Evolutionary conservation across 2,797 vertebrate genomes (phyloP), one percentile per base, ranked within the genome.

Genomic region (Poecilia picta): DNA sequence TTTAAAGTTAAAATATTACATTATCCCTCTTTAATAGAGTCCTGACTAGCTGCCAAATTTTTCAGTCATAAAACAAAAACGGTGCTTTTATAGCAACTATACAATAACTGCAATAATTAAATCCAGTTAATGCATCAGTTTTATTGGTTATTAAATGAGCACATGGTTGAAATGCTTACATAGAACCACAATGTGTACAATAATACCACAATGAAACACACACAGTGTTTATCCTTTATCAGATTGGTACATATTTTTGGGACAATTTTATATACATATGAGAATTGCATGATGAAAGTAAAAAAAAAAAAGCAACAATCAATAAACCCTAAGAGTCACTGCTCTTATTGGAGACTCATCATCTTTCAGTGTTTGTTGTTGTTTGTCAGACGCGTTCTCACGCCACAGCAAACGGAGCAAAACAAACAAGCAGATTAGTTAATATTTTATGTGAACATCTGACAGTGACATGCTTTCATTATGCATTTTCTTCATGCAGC

Each of bases 381-480:
- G 76, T 85, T 81, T 57, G 88, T 90, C 86, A 81, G 83, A 77
- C 80, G 57, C 78, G 80, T 83, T 81, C 49, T 79, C 81, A 73
- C 86, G 79, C 70, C 80, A 82, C 84, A 74, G 81, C 81, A 81
- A 82, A 89, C 85, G 28, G 4, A 78, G 74, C 66, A 66, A 88
- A 88, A 85, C 87, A 92, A 91, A 92, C 80, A 75, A 78, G 77
- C 81, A 75, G 51, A 78, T 33, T 53, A 75, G 75, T 88, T 81
- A 88, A 92, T 90, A 87, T 87, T 88, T 87, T 49, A 89, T 82
- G 81, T 43, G 10, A 41, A 83, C 80, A 84, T 87, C 89, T 87
- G 89, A 93, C 83, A 77, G 43, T 74, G 81, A 91, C 81, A 85
- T 75, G 84, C 80, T 87, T 84, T 90, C 84, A 85, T 87, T 91